phyloP scores from a whole-genome alignment of 2,888 invertebrate species.

The Dichetophora obliterata region DNA sequence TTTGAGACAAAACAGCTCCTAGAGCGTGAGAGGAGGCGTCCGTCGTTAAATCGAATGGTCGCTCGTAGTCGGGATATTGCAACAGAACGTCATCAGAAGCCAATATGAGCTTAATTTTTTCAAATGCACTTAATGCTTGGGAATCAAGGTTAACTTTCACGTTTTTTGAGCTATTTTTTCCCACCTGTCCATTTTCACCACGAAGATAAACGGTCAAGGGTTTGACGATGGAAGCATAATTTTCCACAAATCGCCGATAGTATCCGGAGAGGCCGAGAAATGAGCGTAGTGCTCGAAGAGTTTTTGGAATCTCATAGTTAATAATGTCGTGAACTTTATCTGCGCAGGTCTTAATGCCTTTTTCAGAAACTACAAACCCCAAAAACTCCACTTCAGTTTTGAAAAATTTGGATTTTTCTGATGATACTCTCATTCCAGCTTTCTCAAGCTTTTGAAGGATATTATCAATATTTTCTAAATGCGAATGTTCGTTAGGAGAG shows the following conservation, averaged over 20 bases:
- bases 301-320: constrained; percentile 33
- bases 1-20: constrained; percentile 44
- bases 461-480: constrained; percentile 4
- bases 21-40: constrained; percentile 38
- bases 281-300: constrained; percentile 31
- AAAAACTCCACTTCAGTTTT: constrained; percentile 37
- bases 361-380: constrained; percentile 39
- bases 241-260: constrained; percentile 41
- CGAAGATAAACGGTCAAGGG: constrained; percentile 42
- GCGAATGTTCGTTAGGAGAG: constrained; percentile 19
- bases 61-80: constrained; percentile 33
- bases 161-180: constrained; percentile 38
- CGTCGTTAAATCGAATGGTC: constrained; percentile 41
- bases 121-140: constrained; percentile 41
- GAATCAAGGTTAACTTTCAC: constrained; percentile 36
- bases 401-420: constrained; percentile 38
- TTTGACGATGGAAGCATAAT: constrained; percentile 43
- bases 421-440: constrained; percentile 31
- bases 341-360: constrained; percentile 40
- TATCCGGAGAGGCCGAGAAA: constrained; percentile 40
- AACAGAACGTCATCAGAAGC: constrained; percentile 39
- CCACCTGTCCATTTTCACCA: constrained; percentile 41
- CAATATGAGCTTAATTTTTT: constrained; percentile 35
- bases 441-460: background rate
- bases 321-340: constrained; percentile 41